phyloP scores from a whole-genome alignment of 2,113 vertebrate species.

The Pelecanoides urinatrix region DNA sequence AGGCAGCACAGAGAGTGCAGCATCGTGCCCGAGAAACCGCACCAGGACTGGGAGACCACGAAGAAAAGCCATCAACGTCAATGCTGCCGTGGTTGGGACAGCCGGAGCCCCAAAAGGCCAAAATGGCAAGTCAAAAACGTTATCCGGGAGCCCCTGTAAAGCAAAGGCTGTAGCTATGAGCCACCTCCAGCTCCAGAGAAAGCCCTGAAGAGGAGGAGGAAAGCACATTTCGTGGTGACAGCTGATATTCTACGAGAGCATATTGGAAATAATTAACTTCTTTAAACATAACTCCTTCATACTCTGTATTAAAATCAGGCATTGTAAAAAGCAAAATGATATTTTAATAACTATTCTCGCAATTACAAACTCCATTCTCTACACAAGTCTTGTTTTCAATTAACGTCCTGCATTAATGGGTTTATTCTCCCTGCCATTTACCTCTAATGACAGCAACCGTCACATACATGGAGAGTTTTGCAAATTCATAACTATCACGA shows the following conservation, averaged over 20 bases:
- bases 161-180: background rate
- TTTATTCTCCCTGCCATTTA: background rate
- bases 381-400: background rate
- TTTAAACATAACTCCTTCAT: background rate
- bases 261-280: background rate
- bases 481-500: rapidly evolving
- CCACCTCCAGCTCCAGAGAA: rapidly evolving
- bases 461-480: background rate
- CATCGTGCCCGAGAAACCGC: rapidly evolving
- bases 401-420: background rate
- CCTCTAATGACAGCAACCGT: background rate
- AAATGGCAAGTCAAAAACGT: rapidly evolving
- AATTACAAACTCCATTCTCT: background rate
- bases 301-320: background rate
- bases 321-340: background rate
- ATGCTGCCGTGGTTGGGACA: rapidly evolving
- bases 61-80: no score
- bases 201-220: background rate
- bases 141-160: rapidly evolving
- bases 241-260: rapidly evolving
- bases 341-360: background rate
- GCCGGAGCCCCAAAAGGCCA: background rate
- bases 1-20: background rate
- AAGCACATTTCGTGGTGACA: rapidly evolving
- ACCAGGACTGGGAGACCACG: rapidly evolving